phyloP scores from a whole-genome alignment of 2,113 vertebrate species.

The Puma concolor region DNA sequence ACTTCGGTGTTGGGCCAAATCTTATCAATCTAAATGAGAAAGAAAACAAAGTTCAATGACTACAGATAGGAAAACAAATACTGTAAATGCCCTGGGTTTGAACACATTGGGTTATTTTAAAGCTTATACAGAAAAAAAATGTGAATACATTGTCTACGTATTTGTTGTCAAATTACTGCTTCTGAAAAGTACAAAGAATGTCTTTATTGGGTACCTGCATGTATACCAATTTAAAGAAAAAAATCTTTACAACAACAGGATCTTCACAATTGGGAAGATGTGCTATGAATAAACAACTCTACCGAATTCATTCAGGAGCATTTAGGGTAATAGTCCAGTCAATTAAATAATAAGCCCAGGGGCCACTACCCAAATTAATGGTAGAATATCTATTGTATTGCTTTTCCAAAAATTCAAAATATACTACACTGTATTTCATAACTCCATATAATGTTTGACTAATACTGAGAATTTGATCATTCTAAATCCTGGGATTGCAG shows the following conservation, averaged over 20 bases:
- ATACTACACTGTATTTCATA: background rate
- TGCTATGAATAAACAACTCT: background rate
- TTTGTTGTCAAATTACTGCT: constrained; percentile 32
- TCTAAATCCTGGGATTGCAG: background rate
- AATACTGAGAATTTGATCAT: background rate
- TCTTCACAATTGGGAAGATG: background rate
- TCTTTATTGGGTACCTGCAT: background rate
- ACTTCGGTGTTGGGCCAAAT: constrained; percentile 33
- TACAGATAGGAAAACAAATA: constrained; percentile 9
- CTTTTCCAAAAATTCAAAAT: constrained; percentile 32
- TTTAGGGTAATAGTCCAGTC: background rate
- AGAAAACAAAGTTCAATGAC: constrained; percentile 43
- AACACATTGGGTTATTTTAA: constrained; percentile 36
- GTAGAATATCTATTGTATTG: background rate
- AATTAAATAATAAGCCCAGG: background rate
- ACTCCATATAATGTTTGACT: background rate
- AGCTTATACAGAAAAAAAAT: background rate
- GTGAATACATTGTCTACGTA: background rate
- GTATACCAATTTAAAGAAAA: background rate
- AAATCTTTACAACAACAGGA: background rate
- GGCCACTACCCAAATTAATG: background rate
- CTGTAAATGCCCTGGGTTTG: background rate
- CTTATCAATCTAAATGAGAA: constrained; percentile 53
- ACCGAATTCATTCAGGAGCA: background rate
- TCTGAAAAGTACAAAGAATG: constrained; percentile 11